Base-by-base conservation (phyloP, 2,888 invertebrate genomes). In the Amphipoea lucens region DNA sequence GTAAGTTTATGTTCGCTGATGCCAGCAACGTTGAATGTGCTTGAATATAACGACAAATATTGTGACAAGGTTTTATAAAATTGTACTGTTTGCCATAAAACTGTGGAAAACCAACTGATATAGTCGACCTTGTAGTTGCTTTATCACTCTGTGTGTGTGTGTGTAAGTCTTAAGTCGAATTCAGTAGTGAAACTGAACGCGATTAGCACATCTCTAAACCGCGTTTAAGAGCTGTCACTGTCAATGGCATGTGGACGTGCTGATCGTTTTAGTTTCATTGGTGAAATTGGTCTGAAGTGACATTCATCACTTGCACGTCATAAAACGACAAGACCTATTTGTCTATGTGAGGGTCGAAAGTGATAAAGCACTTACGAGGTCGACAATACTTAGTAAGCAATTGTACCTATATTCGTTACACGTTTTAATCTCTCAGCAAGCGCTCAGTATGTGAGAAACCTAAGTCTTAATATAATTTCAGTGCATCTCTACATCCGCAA, bases 1-100 rank as follows among this genome's bases (percentile, higher is more conserved):
- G 82, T 84, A 71, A 1, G 48, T 82, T 86, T 77, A 84, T 82
- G 67, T 36, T 45, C 54, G 20, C 45, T 77, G 66, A 66, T 85
- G n/a, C 29, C 42, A 57, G 54, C n/a, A 40, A 74, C 65, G 57
- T 73, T 67, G 42, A 74, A 63, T 60, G 72, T 67, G 36, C 69
- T 85, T 76, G 54, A 69, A 51, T 65, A n/a, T 62, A 40, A 57
- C 11, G 14, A 42, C 11, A 42, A 71, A 71, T 48, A 42, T 63
- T 23, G 45, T 70, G 40, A 62, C 60, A 54, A 68, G 63, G 68
- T 63, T 74, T 81, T 45, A 74, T 75, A 36, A 67, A 82, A 67
- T 51, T 45, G 36, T 40, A 20, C 29, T 48, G 48, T 63, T 11
- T 40, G 65, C 1, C 65, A 65, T 65, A 65, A 65, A 62, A 62